Conservation (phyloP, 2,888 invertebrate species). For the Psylliodes chrysocephalus region DNA sequence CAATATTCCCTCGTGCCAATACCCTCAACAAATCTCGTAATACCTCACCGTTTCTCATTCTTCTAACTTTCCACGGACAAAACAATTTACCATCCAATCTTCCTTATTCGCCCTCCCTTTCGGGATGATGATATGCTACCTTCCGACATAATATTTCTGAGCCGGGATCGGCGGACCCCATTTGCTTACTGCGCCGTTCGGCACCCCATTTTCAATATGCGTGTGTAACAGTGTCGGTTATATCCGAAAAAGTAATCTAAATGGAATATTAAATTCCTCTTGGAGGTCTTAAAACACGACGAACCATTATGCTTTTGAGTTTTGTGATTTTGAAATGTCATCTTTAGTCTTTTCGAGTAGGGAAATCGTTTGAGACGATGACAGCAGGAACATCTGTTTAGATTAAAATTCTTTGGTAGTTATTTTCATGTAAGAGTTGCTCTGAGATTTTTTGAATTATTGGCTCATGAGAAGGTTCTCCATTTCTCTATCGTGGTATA, state of each 20-base stretch:
- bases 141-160: conserved; percentile 29
- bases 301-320: conserved; percentile 4
- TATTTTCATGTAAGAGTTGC: too few species aligned
- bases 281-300: conserved; percentile 13
- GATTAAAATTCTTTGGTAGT: neutral
- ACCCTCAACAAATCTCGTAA: conserved; percentile 27
- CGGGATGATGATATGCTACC: conserved; percentile 33
- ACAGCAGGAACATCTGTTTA: neutral
- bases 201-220: conserved; percentile 33
- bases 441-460: too few species aligned
- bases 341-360: neutral
- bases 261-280: conserved; percentile 40
- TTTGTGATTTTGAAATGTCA: neutral
- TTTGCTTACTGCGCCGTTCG: conserved; percentile 29
- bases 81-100: conserved; percentile 31
- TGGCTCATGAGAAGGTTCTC: too few species aligned
- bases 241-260: conserved; percentile 35
- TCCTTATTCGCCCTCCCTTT: conserved; percentile 25
- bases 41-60: conserved; percentile 23
- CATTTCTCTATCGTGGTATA: too few species aligned
- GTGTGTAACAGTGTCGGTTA: conserved; percentile 29
- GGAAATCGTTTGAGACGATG: neutral
- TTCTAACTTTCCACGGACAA: conserved; percentile 24
- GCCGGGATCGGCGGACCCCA: conserved; percentile 18
- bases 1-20: conserved; percentile 24